These are phyloP conservation scores for Brachionus koreanus DNA, from an alignment of 1,140 invertebrate genomes.

Conservation along the genomic window DNA sequence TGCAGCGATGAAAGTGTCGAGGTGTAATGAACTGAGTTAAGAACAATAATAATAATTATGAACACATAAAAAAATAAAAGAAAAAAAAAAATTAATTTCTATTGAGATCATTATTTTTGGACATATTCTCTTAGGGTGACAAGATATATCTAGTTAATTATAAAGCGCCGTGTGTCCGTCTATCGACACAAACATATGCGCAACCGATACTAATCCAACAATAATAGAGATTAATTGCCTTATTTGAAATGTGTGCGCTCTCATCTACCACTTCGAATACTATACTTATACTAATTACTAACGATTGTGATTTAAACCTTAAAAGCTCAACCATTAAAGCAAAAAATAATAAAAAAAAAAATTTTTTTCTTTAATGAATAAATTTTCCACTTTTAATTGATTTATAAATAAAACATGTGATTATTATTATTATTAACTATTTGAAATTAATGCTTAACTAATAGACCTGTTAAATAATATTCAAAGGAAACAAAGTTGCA, in stretches of 20 bases:
- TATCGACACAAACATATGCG: neutral
- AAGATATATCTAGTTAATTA: neutral
- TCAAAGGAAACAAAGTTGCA: no score
- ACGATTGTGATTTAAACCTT: no score
- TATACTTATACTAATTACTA: no score
- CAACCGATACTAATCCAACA: neutral
- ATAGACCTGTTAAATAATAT: no score
- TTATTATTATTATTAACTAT: no score
- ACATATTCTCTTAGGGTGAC: neutral
- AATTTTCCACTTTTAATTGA: neutral
- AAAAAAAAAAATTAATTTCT: neutral
- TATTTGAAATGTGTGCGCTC: neutral
- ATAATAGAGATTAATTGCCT: conserved; percentile 6
- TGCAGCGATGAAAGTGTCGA: conserved; percentile 89
- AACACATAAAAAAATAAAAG: neutral
- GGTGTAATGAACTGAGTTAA: conserved; percentile 55
- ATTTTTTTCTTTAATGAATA: no score
- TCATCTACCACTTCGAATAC: neutral
- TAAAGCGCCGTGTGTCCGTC: neutral
- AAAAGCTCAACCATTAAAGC: no score
- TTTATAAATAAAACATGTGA: no score
- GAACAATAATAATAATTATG: conserved; percentile 47
- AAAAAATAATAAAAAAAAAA: no score
- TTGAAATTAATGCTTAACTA: no score
- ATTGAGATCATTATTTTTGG: neutral